phyloP scores from a whole-genome alignment of 2,113 vertebrate species.

The Etia nguti region DNA sequence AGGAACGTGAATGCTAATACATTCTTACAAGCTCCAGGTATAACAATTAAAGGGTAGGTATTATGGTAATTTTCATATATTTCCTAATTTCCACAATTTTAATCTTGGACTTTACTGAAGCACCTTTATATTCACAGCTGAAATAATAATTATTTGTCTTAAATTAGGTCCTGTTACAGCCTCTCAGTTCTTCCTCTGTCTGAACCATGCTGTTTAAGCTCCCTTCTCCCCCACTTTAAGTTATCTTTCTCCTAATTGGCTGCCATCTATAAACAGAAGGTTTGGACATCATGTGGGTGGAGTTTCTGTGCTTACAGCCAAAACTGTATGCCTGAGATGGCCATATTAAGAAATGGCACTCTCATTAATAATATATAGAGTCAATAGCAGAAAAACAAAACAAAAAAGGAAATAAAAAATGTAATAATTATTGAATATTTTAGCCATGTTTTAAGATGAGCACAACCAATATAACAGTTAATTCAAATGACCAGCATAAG shows the following conservation, averaged over 20 bases:
- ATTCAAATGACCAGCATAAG: neutral
- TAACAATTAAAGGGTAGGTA: neutral
- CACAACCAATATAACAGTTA: neutral
- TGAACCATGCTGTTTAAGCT: neutral
- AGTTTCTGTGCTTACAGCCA: neutral
- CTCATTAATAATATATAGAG: neutral
- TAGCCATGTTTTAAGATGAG: neutral
- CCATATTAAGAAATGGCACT: neutral
- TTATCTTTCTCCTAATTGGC: neutral
- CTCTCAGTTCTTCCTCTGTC: neutral
- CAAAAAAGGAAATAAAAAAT: neutral
- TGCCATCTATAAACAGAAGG: neutral
- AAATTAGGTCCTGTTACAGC: neutral
- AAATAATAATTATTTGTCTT: neutral
- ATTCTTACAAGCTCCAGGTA: neutral
- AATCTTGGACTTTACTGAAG: neutral
- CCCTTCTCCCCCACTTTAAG: neutral
- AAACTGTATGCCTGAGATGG: neutral
- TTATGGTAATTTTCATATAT: neutral
- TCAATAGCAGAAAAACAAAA: too few relatives aligned
- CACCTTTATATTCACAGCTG: neutral
- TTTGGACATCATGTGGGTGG: neutral
- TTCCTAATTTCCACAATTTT: neutral
- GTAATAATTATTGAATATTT: neutral
- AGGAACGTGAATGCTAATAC: neutral